Conservation (phyloP, 1,140 invertebrate species). For the Trachymyrmex cornetzi region DNA sequence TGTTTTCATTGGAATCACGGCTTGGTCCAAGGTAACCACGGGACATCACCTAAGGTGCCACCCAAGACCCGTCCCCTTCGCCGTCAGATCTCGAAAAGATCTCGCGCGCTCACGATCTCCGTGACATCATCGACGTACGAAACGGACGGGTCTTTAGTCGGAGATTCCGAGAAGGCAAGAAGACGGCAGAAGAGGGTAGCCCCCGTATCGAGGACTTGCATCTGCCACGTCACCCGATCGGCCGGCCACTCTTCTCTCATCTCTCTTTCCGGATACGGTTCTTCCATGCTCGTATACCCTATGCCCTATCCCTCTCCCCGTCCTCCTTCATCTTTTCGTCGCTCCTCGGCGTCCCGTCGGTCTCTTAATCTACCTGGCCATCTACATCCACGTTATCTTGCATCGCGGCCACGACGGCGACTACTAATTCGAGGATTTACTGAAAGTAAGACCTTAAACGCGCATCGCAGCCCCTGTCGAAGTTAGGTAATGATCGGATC, state of each 20-base stretch:
- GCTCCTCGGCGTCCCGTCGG: constrained; percentile 32
- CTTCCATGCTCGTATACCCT: constrained; percentile 9
- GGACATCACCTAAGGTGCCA: constrained; percentile 26
- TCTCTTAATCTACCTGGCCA: constrained; percentile 78
- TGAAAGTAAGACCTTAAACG: constrained; percentile 81
- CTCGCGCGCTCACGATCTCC: background rate
- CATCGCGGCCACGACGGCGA: constrained; percentile 80
- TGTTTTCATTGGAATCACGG: constrained; percentile 24
- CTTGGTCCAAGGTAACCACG: background rate
- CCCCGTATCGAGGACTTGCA: constrained; percentile 76
- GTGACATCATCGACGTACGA: constrained; percentile 60
- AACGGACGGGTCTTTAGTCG: constrained; percentile 69
- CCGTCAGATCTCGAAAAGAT: background rate
- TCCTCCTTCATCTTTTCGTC: constrained; percentile 1
- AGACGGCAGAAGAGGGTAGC: constrained; percentile 70
- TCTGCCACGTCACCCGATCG: constrained; percentile 83
- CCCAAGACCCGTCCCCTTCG: background rate
- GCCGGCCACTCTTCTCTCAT: constrained; percentile 62
- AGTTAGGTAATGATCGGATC: constrained; percentile 67
- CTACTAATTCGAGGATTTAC: constrained; percentile 85
- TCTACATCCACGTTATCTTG: constrained; percentile 83
- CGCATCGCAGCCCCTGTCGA: constrained; percentile 59
- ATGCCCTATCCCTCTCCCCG: background rate
- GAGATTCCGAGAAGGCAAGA: constrained; percentile 66
- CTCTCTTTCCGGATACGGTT: constrained; percentile 60